Base-by-base conservation (phyloP, 2,113 vertebrate genomes). In the Triplophysa siluroides region DNA sequence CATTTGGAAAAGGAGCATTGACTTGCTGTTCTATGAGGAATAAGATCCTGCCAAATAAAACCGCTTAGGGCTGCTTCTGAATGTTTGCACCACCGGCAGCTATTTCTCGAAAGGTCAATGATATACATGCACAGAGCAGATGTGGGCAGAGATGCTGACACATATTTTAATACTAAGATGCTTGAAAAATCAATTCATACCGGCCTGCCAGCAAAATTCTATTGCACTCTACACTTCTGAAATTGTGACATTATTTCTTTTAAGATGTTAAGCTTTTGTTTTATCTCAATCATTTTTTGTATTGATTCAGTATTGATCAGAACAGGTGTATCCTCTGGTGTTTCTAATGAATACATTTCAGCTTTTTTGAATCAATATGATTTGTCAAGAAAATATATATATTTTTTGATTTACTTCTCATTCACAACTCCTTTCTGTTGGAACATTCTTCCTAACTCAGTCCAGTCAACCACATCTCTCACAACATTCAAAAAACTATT, bases 31-130 rank as follows among this genome's bases (percentile, higher is more conserved):
- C 29, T 54, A 43, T 12, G 64, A 43, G 69, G 76, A 67, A 76
- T 45, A 76, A 61, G 38, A 64, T 67, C 74, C 61, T 78, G 67
- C 65, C 82, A 70, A 78, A 71, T 26, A 79, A 79, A 76, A 79
- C 33, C 19, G 66, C 67, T 79, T 38, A 61, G 67, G 58, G 78
- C 67, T 79, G 58, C 78, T 50, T 62, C 23, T 58, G 71, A 21
- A 41, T 60, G 58, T 76, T 66, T 84, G 71, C 29, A 76, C 61
- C 67, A 54, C 63, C 69, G 23, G 4, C 13, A 67, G 64, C 78
- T 78, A 54, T 45, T 75, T 71, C 70, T 85, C 56, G 60, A 76
- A 80, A 86, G 82, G 82, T 84, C 82, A 83, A 83, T 33, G 60
- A 45, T 62, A 78, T 50, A 74, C 64, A 54, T 43, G 72, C 19